A percentile compares a stretch with the other conserved stretches of the same genome.
These are phyloP conservation scores for Meloidogyne exigua DNA, from an alignment of 1,140 invertebrate genomes.

Conservation along the genomic window DNA sequence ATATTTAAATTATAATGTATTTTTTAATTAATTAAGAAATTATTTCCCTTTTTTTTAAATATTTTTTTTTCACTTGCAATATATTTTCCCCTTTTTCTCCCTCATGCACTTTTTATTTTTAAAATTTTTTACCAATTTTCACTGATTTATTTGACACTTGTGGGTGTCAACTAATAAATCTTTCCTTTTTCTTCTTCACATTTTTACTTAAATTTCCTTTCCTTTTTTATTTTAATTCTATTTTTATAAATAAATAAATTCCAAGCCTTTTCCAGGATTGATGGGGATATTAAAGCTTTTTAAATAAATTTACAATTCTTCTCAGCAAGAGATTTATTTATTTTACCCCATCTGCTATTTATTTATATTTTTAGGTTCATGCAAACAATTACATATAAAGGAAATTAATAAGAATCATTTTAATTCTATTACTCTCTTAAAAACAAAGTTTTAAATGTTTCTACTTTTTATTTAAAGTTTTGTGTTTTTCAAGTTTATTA, in stretches of 20 bases:
- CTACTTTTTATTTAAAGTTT: too few relatives aligned
- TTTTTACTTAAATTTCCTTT: neutral
- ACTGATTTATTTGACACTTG: neutral
- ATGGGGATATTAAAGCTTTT: neutral
- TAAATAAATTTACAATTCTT: neutral
- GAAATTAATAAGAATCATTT: too few relatives aligned
- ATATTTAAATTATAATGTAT: too few relatives aligned
- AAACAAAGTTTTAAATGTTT: too few relatives aligned
- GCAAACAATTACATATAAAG: too few relatives aligned
- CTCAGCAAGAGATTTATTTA: neutral
- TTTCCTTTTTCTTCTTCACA: neutral
- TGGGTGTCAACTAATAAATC: neutral
- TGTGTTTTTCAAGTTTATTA: too few relatives aligned
- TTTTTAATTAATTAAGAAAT: neutral
- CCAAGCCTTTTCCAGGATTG: neutral
- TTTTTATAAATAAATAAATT: neutral
- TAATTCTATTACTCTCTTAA: too few relatives aligned
- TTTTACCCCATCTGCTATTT: too few relatives aligned
- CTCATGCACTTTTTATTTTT: neutral
- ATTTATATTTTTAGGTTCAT: too few relatives aligned
- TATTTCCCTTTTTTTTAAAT: neutral
- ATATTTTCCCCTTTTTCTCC: neutral
- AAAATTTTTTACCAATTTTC: neutral
- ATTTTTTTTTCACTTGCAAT: neutral
- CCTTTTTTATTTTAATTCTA: neutral